Conservation (phyloP, 2,797 vertebrate genomes). For the Mionectes olivaceus region DNA sequence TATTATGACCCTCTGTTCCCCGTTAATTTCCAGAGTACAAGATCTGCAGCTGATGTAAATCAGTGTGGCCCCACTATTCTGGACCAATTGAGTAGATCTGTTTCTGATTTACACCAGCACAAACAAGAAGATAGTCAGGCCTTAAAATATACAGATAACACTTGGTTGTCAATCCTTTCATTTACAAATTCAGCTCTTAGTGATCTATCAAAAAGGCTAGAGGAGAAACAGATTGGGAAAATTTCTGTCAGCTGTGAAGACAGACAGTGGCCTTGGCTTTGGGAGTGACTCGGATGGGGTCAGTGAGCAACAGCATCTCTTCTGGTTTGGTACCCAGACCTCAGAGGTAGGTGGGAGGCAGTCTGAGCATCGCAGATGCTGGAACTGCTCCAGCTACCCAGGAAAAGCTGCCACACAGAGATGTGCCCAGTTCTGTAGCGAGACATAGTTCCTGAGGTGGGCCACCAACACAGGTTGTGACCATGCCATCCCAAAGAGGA, state of each 20-base stretch:
- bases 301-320: not conserved
- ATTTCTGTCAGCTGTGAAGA: not conserved
- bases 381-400: not conserved
- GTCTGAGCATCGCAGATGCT: accelerated
- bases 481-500: not conserved
- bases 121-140: not conserved
- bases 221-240: not conserved
- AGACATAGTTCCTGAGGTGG: not conserved
- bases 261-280: not conserved
- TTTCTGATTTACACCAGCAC: not conserved
- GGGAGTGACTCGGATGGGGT: not conserved
- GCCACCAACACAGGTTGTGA: accelerated
- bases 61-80: not conserved
- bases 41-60: not conserved
- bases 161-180: not conserved
- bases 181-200: not conserved
- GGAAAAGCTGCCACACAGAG: not conserved
- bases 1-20: not conserved
- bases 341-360: not conserved
- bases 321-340: not conserved
- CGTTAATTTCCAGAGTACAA: not conserved
- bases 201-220: accelerated
- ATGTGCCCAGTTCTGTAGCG: accelerated
- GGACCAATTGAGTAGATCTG: not conserved
- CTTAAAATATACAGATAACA: not conserved